Evolutionary conservation across 2,797 vertebrate genomes (phyloP), one percentile per base, ranked within the genome.

Genomic region (Fratercula arctica): DNA sequence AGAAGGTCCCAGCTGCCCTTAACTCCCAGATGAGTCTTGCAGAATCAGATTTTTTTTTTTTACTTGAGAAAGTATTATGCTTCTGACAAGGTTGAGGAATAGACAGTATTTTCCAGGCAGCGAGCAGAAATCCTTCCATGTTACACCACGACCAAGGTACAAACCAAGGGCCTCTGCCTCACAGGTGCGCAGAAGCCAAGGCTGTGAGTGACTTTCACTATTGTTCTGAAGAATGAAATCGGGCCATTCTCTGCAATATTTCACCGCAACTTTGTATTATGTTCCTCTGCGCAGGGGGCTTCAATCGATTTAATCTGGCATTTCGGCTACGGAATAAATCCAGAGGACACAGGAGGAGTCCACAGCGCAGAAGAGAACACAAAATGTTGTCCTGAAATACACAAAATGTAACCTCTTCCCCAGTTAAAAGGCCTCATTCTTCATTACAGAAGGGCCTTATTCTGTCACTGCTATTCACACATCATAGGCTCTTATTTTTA

Each of bases 161-260:
- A 51, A 59, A 90, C 29, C 72, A 80, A 63, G 43, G 26, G 29
- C 45, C 31, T 91, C 56, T 69, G 59, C 91, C 87, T 66, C 68
- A 74, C 78, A 90, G 89, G 23, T 84, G 61, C 48, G 75, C 56
- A 86, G 78, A 85, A 93, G 69, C 59, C 77, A 85, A 66, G 60
- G 64, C 56, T 79, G 28, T 16, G 45, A 85, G 77, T 73, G 59
- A 72, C 68, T 86, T 63, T 45, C 79, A 70, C 19, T 90, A 43
- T 75, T 87, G 48, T 48, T 81, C 72, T 68, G 67, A 67, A 80
- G 37, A 79, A 73, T 5, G 54, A 86, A 96, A 95, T 87, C 90
- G 89, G 88, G 90, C n/a, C 72, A 76, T 80, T 96, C 95, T 93
- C 57, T 85, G 63, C 72, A 94, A 41, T 80, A 67, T 86, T 96